Evolutionary conservation across 1,140 invertebrate species (phyloP).

Genomic region (Drosophila nannoptera): DNA sequence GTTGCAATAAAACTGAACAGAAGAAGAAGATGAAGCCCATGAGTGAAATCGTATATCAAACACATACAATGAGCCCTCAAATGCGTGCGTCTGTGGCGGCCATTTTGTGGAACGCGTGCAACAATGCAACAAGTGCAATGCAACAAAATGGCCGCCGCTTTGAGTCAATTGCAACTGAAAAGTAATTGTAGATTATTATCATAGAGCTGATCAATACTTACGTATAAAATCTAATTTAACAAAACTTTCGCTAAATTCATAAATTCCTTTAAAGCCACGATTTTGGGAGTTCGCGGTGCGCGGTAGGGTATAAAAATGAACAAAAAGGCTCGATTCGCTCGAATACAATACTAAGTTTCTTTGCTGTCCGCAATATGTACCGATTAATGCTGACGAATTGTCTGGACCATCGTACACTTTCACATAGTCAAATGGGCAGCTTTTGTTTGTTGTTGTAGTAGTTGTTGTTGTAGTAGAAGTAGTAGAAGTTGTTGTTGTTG

Average conservation of each 20-base stretch:
- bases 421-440: slow-evolving; percentile 98
- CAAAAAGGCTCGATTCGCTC: slow-evolving; percentile 91
- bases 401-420: slow-evolving; percentile 96
- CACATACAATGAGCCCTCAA: slow-evolving; percentile 74
- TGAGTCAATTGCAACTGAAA: slow-evolving; percentile 53
- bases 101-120: slow-evolving; percentile 38
- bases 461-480: slow-evolving; percentile 21
- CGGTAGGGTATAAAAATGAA: slow-evolving; percentile 93
- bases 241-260: slow-evolving; percentile 97
- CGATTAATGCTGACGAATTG: slow-evolving; percentile 92
- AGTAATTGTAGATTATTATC: slow-evolving; percentile 24
- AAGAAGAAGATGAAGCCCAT: slow-evolving; percentile 34
- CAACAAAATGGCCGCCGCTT: slow-evolving; percentile 38
- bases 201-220: slow-evolving; percentile 79
- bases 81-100: slow-evolving; percentile 36
- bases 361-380: slow-evolving; percentile 98
- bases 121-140: background rate
- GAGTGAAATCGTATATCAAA: slow-evolving; percentile 44
- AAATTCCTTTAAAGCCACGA: slow-evolving; percentile 96
- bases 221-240: slow-evolving; percentile 98
- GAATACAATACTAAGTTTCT: slow-evolving; percentile 96
- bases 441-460: slow-evolving; percentile 78
- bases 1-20: slow-evolving; percentile 60
- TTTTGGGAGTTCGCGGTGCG: slow-evolving; percentile 95
- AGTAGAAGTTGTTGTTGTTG: slow-evolving; percentile 25